These are phyloP conservation scores for Gambelia wislizenii DNA, from an alignment of 2,797 vertebrate genomes.

Conservation along the genomic window DNA sequence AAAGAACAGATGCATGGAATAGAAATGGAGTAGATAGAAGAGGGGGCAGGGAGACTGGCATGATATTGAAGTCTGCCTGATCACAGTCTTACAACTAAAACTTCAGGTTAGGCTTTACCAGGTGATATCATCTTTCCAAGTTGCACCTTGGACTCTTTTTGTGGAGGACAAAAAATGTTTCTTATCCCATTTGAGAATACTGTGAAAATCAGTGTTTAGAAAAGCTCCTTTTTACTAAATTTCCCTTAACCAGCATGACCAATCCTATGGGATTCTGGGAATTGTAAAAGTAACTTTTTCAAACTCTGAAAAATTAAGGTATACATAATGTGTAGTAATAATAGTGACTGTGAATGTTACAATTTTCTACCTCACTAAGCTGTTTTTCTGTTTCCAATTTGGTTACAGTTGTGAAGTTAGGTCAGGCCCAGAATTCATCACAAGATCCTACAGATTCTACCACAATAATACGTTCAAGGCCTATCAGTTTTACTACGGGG, in stretches of 20 bases:
- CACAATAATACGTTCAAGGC: constrained; percentile 94
- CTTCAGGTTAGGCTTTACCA: not conserved
- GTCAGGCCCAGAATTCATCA: constrained; percentile 95
- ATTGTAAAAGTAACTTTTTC: not conserved
- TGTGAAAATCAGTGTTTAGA: not conserved
- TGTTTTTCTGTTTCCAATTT: constrained; percentile 32
- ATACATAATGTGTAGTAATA: not conserved
- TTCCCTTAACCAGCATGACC: too few relatives aligned
- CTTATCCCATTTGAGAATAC: too few relatives aligned
- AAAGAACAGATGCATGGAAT: not conserved
- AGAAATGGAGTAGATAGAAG: not conserved
- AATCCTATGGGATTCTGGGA: too few relatives aligned
- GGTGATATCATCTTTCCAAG: not conserved
- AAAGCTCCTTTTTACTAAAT: not conserved
- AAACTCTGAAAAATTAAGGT: not conserved
- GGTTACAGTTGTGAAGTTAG: constrained; percentile 92
- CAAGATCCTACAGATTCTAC: constrained; percentile 93
- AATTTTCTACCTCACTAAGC: constrained; percentile 21
- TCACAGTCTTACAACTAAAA: not conserved
- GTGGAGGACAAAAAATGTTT: too few relatives aligned
- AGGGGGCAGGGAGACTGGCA: not conserved
- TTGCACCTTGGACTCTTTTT: too few relatives aligned
- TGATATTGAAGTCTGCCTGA: not conserved
- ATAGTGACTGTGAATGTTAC: not conserved
- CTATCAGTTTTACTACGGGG: constrained; percentile 94